Evolutionary conservation across 2,797 vertebrate species (phyloP), one percentile per base, ranked within the genome.

Genomic region (Sylvia borin): DNA sequence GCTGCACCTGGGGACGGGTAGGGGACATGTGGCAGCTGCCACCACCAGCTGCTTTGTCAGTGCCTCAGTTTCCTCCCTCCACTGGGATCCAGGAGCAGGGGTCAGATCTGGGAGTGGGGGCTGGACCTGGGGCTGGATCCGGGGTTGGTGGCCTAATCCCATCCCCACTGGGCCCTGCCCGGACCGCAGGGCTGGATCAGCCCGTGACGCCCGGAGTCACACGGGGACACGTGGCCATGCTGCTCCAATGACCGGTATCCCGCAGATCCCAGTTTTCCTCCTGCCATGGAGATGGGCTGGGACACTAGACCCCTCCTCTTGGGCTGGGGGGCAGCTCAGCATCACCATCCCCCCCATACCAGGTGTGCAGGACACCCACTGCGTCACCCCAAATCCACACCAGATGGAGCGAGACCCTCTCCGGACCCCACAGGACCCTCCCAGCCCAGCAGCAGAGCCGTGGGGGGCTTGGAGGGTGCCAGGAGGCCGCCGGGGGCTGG

Each of bases 311-410:
- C 34, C 40, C 32, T 25, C 24, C 3, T 1, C 11, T 16, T 1
- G 27, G 40, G 18, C 31, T 3, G 22, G 4, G 31, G 32, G 50
- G 7, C 6, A 1, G 10, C 67, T 24, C 68, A 25, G 19, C 43
- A 20, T 22, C 19, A 2, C 7, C 82, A 14, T 1, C 2, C 27
- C 13, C 25, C 24, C 22, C 3, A 0, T 0, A 2, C 5, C 5
- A 0, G 4, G 0, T 5, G 40, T 11, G 29, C 29, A 4, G 29
- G 32, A n/a, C 25, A 24, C 45, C 58, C 60, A 6, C 10, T 3
- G 3, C 53, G 16, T 13, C 14, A 25, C 48, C 36, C 47, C 27
- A 27, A 5, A 47, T 10, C 61, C 22, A 4, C 10, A 0, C 13
- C 0, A 27, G 77, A 5, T 0, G 7, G n/a, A 51, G 57, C 9